Base-by-base conservation (phyloP, 2,888 invertebrate species). In the Clostera curtula region DNA sequence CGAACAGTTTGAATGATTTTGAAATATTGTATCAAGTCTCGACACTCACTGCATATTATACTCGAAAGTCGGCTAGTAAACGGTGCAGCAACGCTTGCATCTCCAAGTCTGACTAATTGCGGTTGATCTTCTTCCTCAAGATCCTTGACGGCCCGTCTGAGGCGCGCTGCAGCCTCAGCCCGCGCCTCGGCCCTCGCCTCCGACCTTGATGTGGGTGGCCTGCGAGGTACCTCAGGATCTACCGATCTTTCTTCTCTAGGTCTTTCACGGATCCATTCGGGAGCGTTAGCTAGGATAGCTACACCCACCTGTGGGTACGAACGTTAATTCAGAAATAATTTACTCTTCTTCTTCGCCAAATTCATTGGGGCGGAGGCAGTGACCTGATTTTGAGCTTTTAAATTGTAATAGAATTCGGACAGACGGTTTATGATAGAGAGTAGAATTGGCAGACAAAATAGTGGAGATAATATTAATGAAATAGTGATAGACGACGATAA, bases 41-140 rank as follows among this genome's bases (percentile, higher is more conserved):
- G 4, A 8, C 2, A 87, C 92, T 87, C 77, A 97, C 96, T 95
- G 75, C 97, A 97, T 61, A 93, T 88, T 63, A 98, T 96, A 19
- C 98, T 98, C 4, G 98, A 96, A 37, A 96, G 88, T 74, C 96
- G 96, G 56, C 98, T 98, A 0, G 99, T 99, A 64, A 99, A 99
- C 0, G 99, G 99, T 2, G 99, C 98, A 0, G 99, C 99, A 32
- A 99, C 98, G 49, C 97, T 97, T 2, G 99, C 99, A 75, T 99
- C 99, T 2, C 99, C 99, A 27, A 99, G 79, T 66, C 97, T 93
- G 0, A 99, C 98, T 23, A 99, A 86, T 48, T 94, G 93, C 1
- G 92, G 88, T 51, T 91, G 89, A 27, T 97, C 96, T 36, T 91
- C 90, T 32, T 96, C 95, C 44, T 97, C 95, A 40, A 96, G 71